Conservation (phyloP, 2,888 invertebrate genomes). For the Aspidapion aeneum region DNA sequence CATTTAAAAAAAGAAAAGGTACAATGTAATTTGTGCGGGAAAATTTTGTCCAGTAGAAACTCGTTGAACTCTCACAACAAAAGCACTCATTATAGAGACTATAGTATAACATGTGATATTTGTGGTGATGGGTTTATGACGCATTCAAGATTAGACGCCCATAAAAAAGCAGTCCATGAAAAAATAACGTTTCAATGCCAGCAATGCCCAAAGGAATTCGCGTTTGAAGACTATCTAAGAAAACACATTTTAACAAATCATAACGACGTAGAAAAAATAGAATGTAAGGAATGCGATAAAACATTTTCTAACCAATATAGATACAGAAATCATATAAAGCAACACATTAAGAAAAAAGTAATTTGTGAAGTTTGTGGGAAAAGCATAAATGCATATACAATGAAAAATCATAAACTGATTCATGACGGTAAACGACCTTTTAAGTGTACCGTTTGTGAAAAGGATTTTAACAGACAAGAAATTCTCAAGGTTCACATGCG, state of each 20-base stretch:
- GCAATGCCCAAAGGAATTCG: neutral
- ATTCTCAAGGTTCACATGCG: constrained; percentile 47
- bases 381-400: constrained; percentile 50
- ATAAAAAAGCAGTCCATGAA: neutral
- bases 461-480: constrained; percentile 38
- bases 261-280: neutral
- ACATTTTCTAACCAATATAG: constrained; percentile 4
- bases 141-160: constrained; percentile 1
- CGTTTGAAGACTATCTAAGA: neutral
- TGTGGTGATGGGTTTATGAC: constrained; percentile 12
- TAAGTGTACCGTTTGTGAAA: constrained; percentile 38
- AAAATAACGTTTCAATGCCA: neutral
- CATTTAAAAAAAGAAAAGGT: constrained; percentile 21
- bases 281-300: neutral
- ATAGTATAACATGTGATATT: constrained; percentile 6
- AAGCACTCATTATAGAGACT: neutral
- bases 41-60: constrained; percentile 46
- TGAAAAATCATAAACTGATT: constrained; percentile 41
- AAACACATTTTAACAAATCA: neutral
- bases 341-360: neutral
- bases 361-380: constrained; percentile 42
- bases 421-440: constrained; percentile 44
- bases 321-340: neutral
- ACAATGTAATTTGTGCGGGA: constrained; percentile 54
- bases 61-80: constrained; percentile 17